Conservation (phyloP, 2,113 vertebrate species). For the Channa argus region DNA sequence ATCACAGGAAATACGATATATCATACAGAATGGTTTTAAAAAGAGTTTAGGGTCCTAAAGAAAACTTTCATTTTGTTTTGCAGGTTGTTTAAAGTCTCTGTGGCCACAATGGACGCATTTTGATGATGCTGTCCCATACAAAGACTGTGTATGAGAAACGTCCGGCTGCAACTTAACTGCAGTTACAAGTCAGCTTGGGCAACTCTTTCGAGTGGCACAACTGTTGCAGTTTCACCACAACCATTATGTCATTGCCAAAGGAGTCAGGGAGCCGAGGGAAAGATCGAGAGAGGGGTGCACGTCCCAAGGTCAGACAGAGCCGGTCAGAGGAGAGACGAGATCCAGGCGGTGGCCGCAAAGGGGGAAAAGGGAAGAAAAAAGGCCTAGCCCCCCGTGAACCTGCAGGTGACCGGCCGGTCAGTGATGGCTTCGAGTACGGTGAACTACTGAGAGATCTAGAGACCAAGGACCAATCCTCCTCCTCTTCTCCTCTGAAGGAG, state of each 20-base stretch:
- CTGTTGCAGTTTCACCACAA: slow-evolving; percentile 25
- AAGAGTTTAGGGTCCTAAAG: neutral
- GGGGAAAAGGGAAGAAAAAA: slow-evolving; percentile 79
- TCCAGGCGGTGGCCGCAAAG: slow-evolving; percentile 63
- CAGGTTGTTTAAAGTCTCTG: slow-evolving; percentile 37
- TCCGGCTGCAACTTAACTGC: slow-evolving; percentile 25
- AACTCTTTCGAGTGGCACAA: slow-evolving; percentile 19
- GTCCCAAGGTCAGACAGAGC: slow-evolving; percentile 85
- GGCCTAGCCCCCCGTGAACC: slow-evolving; percentile 63
- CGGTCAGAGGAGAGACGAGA: slow-evolving; percentile 82
- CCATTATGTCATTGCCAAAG: slow-evolving; percentile 79
- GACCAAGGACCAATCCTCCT: slow-evolving; percentile 62
- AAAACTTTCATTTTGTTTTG: slow-evolving; percentile 45
- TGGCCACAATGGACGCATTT: slow-evolving; percentile 8
- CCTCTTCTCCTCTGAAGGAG: slow-evolving; percentile 68
- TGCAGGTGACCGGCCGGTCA: slow-evolving; percentile 77
- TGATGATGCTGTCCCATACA: slow-evolving; percentile 8
- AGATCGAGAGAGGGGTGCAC: slow-evolving; percentile 80
- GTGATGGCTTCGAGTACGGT: slow-evolving; percentile 83
- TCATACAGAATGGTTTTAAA: neutral
- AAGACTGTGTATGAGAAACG: slow-evolving; percentile 33
- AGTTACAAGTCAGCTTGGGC: slow-evolving; percentile 23
- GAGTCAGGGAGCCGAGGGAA: slow-evolving; percentile 77
- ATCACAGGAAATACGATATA: neutral
- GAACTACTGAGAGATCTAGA: slow-evolving; percentile 76